A percentile compares a stretch with the other conserved stretches of the same genome.
Conservation (phyloP, 2,888 invertebrate species). For the Campoplex nolae region DNA sequence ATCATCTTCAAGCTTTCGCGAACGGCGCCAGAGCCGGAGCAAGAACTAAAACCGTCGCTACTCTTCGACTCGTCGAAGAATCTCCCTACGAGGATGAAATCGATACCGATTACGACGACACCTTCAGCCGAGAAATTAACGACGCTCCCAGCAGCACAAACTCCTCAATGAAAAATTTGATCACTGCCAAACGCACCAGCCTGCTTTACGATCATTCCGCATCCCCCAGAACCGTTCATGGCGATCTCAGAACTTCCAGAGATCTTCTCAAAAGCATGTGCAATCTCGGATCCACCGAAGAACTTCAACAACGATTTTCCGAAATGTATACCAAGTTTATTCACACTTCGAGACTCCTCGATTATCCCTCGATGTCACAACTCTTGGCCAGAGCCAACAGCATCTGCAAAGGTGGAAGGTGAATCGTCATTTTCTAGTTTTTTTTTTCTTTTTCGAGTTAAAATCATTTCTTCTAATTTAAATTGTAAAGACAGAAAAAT, state of each 20-base stretch:
- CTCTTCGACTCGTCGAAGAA: constrained; percentile 87
- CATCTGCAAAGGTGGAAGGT: constrained; percentile 90
- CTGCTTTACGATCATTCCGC: constrained; percentile 89
- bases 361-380: constrained; percentile 89
- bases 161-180: constrained; percentile 28
- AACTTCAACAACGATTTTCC: constrained; percentile 88
- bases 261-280: constrained; percentile 91
- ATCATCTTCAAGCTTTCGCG: constrained; percentile 92
- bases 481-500: too few species aligned
- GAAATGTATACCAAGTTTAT: constrained; percentile 88
- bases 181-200: constrained; percentile 86
- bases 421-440: constrained; percentile 80
- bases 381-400: constrained; percentile 88
- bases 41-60: constrained; percentile 88
- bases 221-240: constrained; percentile 88
- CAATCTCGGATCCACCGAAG: constrained; percentile 85
- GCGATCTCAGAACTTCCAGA: constrained; percentile 90
- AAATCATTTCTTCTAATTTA: background rate
- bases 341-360: constrained; percentile 88
- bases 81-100: constrained; percentile 85
- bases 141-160: constrained; percentile 6
- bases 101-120: constrained; percentile 68
- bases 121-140: background rate
- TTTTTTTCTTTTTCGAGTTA: too few species aligned
- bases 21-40: constrained; percentile 89